Evolutionary conservation across 2,888 invertebrate genomes (phyloP), one percentile per base, ranked within the genome.

Genomic region (Scaptomyza polygonia): DNA sequence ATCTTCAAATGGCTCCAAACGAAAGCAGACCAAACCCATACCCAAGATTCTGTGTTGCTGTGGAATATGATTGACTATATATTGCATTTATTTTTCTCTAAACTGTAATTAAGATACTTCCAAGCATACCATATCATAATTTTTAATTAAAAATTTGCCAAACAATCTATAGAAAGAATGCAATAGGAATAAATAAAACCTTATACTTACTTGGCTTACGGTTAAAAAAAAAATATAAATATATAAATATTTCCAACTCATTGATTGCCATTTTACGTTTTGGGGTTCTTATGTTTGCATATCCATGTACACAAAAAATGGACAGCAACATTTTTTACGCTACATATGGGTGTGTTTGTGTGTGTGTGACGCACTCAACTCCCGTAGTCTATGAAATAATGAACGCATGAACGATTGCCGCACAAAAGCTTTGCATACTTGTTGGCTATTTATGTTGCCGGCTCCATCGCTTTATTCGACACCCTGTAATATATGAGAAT

Each of bases 171-270:
- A 25, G 21, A n/a, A 55, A 48, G 54, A 56, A 66, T 27, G 49
- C 7, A 34, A 49, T 30, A 30, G n/a, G 59, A 67, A 68, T 65
- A 65, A 69, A 74, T 57, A 73, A 71, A 76, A 69, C 73, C 72
- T 74, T 78, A 71, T 69, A 42, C 27, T 49, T 69, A 42, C 27
- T 49, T 58, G 7, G 70, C 76, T 84, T 78, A 79, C 71, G 69
- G 79, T 77, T 82, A 84, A 85, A 72, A 73, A 72, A 79, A 75
- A 51, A 16, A 75, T 76, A 74, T 79, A 71, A n/a, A n/a, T 86
- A 89, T 86, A 86, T 89, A 74, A 88, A 89, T 87, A 86, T 90
- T 91, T 91, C 91, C 91, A 88, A 90, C 84, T 90, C 91, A 91
- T 91, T 91, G 91, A 90, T 89, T 91, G 85, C 82, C 88, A 86